These are phyloP conservation scores for Reinhardtius hippoglossoides DNA, from an alignment of 2,113 vertebrate genomes.

Conservation along the genomic window DNA sequence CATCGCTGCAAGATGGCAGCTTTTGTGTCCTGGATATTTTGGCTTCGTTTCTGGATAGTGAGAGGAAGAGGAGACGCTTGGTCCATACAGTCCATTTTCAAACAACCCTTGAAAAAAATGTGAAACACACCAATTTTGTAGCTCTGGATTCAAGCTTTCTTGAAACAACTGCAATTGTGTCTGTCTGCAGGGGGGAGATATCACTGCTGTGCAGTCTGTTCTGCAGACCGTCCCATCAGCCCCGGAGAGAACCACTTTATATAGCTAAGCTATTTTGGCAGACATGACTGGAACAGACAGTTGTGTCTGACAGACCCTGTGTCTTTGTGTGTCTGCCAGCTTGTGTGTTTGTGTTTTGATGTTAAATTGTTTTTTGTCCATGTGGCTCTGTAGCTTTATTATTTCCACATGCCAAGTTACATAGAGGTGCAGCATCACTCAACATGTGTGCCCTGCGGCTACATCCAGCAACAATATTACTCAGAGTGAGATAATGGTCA, in stretches of 20 bases:
- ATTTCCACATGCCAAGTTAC: conserved; percentile 11
- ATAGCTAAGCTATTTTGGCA: conserved; percentile 66
- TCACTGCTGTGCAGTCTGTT: conserved; percentile 48
- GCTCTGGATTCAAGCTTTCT: conserved; percentile 9
- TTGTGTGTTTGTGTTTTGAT: conserved; percentile 1
- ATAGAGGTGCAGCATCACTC: conserved; percentile 23
- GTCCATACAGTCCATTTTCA: too few relatives aligned
- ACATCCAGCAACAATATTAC: conserved; percentile 23
- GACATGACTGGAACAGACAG: conserved; percentile 58
- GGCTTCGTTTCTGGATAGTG: too few relatives aligned
- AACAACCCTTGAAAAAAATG: too few relatives aligned
- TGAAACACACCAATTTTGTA: neutral
- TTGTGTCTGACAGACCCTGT: conserved; percentile 55
- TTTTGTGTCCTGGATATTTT: too few relatives aligned
- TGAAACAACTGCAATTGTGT: conserved; percentile 31
- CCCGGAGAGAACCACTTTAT: conserved; percentile 57
- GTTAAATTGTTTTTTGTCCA: neutral
- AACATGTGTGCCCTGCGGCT: conserved; percentile 14
- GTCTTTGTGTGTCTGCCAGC: conserved; percentile 17
- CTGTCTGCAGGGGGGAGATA: conserved; percentile 44
- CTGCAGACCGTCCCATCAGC: conserved; percentile 48
- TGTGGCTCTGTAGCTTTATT: conserved; percentile 8
- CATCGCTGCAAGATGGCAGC: too few relatives aligned
- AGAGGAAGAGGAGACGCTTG: too few relatives aligned
- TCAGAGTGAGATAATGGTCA: conserved; percentile 31